Evolutionary conservation across 1,140 invertebrate genomes (phyloP), one percentile per base, ranked within the genome.

Genomic region (Anoplolepis gracilipes): DNA sequence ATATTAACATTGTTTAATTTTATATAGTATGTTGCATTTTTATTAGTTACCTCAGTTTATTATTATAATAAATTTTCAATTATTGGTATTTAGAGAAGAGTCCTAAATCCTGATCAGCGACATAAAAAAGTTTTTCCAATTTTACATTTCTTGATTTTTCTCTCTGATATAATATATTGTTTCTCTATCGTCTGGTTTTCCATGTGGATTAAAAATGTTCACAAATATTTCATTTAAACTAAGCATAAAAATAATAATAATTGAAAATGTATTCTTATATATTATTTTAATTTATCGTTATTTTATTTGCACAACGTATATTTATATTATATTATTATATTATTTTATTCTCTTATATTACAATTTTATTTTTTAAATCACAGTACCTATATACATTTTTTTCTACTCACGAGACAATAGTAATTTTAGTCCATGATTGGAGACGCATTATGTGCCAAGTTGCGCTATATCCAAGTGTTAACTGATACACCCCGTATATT

Each of bases 201-300:
- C 16, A 62, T 33, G 28, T 33, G 33, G 2, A 16, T 33, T 33
- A 19, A 28, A 30, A 62, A 62, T 30, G 11, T 28, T 0, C 1
- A 0, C 22, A 16, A 30, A 30, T 62, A 62, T 30, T 28, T 62
- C 6, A n/a, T 8, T 57, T 30, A n/a, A 30, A 70, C 8, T 33
- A 33, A 64, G 7, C 2, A 33, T 64, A 69, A 25, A 19, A 33
- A 64, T 64, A 69, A 69, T 28, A 33, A 64, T 64, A 69, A 69
- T 28, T 46, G 8, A 8, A 46, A 46, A 69, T 69, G 11, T 28
- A 69, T 69, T 69, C 28, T 69, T 49, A 30, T 33, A 49, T 33
- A n/a, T 57, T 57, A 57, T 46, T 22, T 19, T 46, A 69, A 1
- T 42, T 10, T 42, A 11, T 10, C 1, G 10, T 22, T 69, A 59